Evolutionary conservation across 2,888 invertebrate species (phyloP), one percentile per base, ranked within the genome.

Genomic region (Omphaloscelis lunosa): DNA sequence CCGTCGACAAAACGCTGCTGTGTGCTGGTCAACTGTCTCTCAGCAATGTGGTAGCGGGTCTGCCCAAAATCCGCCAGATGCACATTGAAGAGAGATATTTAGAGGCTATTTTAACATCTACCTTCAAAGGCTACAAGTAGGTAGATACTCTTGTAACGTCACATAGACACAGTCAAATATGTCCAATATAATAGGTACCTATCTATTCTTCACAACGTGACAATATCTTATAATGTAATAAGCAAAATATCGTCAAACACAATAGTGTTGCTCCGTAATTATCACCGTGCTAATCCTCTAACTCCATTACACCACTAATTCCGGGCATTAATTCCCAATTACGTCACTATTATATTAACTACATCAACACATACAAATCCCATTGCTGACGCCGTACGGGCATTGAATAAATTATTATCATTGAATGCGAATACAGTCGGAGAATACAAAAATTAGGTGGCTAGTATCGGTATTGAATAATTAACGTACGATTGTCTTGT

Each of bases 351-450:
- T 79, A 75, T 83, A 83, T 69, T 88, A 86, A 86, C 80, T 86
- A 84, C 72, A 84, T 83, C 82, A 74, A 86, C 87, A 83, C 83
- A 74, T 78, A 77, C 74, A 75, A 82, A 75, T 87, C 79, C 73
- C 72, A 72, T 53, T 76, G 74, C 75, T 79, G 70, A 68, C 77
- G 63, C 39, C 53, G 67, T 61, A 66, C 71, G 75, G 45, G 65
- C 23, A 74, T 59, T 83, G 83, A 80, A 82, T 85, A 84, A 77
- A 82, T 86, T 84, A 86, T 83, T 79, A 72, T 82, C 61, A 78
- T 75, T 82, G 39, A 82, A 85, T 74, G 48, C 53, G 45, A 85
- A 63, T 84, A 68, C 75, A 75, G 74, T 74, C 17, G 29, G 62
- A 51, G 73, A 84, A 83, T 81, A 83, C 48, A 69, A 69, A 65